phyloP scores from a whole-genome alignment of 2,797 vertebrate genomes.

The Lepus oiostolus region DNA sequence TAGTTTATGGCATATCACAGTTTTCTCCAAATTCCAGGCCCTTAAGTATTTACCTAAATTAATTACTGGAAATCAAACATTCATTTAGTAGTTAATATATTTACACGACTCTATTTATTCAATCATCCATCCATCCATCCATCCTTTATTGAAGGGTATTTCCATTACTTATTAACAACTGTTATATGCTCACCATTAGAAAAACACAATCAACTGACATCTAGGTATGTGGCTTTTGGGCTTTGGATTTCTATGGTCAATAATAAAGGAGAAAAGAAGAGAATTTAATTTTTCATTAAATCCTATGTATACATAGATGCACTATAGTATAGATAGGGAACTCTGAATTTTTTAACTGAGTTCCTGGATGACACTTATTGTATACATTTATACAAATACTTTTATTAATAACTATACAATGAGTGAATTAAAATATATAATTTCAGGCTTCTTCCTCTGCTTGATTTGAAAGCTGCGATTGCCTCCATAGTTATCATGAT shows the following conservation, averaged over 20 bases:
- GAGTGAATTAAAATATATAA: neutral
- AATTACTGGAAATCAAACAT: conserved; percentile 58
- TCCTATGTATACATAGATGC: neutral
- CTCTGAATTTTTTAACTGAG: neutral
- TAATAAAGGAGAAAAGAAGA: neutral
- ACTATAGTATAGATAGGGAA: neutral
- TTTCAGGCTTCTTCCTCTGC: neutral
- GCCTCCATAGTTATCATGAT: conserved; percentile 73
- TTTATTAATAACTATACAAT: neutral
- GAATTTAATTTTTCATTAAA: conserved; percentile 11
- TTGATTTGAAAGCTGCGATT: conserved; percentile 45
- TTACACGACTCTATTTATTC: neutral
- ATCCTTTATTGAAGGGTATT: neutral
- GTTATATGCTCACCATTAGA: neutral
- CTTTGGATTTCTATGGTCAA: neutral
- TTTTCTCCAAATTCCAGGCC: neutral
- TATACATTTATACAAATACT: conserved; percentile 10
- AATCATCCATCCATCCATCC: neutral
- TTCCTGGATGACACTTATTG: neutral
- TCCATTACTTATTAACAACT: conserved; percentile 2
- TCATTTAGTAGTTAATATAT: conserved; percentile 49
- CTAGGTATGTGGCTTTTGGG: neutral
- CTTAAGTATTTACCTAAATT: conserved; percentile 47
- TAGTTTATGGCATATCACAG: neutral
- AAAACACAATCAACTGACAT: neutral